Percentiles rank a stretch among this genome's conserved stretches.
These are phyloP conservation scores for Rhadina sibilatrix DNA, from an alignment of 2,113 vertebrate species.

Conservation along the genomic window DNA sequence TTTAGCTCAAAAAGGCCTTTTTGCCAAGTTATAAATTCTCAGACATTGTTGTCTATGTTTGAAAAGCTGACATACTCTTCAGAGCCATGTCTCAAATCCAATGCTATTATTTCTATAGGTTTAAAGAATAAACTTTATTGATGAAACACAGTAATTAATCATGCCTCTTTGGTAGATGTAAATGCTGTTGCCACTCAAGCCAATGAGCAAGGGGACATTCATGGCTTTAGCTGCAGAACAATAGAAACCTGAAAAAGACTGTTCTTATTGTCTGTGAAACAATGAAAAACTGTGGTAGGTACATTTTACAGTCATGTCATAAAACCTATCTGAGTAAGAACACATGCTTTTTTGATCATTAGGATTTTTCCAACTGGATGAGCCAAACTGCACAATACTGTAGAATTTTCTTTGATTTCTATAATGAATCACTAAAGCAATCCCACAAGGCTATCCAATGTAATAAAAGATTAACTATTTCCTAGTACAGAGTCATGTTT, in stretches of 20 bases:
- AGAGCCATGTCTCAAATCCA: background rate
- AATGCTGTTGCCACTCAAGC: constrained; percentile 3
- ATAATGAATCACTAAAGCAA: constrained; percentile 66
- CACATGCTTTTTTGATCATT: constrained; percentile 77
- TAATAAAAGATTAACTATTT: constrained; percentile 68
- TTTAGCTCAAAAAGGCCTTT: constrained; percentile 19
- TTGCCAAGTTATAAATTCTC: constrained; percentile 53
- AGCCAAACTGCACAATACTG: constrained; percentile 67
- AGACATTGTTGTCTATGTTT: constrained; percentile 21
- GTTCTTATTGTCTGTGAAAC: constrained; percentile 64
- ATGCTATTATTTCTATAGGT: background rate
- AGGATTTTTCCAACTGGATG: constrained; percentile 72
- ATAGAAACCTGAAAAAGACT: constrained; percentile 59
- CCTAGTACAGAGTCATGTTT: background rate
- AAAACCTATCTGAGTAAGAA: constrained; percentile 79
- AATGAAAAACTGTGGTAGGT: constrained; percentile 77
- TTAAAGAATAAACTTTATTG: constrained; percentile 1
- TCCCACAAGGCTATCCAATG: constrained; percentile 14
- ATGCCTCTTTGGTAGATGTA: background rate
- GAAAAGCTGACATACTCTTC: constrained; percentile 3
- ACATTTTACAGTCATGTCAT: constrained; percentile 74
- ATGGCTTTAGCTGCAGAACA: constrained; percentile 46
- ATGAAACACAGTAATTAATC: background rate
- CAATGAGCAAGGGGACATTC: constrained; percentile 23
- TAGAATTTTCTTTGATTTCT: constrained; percentile 71